These are phyloP conservation scores for Drosophila yakuba DNA, from an alignment of 1,140 invertebrate species.

Conservation along the genomic window DNA sequence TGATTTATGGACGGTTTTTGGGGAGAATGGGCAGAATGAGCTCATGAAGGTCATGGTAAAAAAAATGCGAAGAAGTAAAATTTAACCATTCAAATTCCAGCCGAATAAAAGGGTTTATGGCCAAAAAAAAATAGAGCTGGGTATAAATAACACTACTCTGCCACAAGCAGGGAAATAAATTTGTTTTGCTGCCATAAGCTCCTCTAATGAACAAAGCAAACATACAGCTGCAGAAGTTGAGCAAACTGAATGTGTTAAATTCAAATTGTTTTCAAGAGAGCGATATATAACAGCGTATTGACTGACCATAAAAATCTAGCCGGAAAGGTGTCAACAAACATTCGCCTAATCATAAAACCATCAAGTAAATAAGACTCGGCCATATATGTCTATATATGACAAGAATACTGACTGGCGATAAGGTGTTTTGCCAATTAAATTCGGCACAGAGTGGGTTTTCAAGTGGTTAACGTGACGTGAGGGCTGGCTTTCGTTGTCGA, in stretches of 20 bases:
- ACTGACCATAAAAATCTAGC: slow-evolving; percentile 45
- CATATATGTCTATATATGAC: slow-evolving; percentile 12
- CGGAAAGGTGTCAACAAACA: slow-evolving; percentile 34
- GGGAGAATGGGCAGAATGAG: not conserved
- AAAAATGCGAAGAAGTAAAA: not conserved
- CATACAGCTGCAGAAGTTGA: not conserved
- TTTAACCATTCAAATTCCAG: not conserved
- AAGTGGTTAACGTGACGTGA: slow-evolving; percentile 50
- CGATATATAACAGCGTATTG: slow-evolving; percentile 46
- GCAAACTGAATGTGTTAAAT: slow-evolving; percentile 5
- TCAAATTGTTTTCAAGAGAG: not conserved
- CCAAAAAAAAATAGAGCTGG: no score
- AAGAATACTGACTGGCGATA: slow-evolving; percentile 28
- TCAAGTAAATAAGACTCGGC: slow-evolving; percentile 18
- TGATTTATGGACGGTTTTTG: slow-evolving; percentile 8
- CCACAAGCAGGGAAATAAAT: not conserved
- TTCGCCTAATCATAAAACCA: slow-evolving; percentile 52
- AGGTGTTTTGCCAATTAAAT: slow-evolving; percentile 35
- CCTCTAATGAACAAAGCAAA: slow-evolving; percentile 19
- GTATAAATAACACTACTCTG: no score
- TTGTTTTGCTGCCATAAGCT: not conserved
- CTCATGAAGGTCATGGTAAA: slow-evolving; percentile 24
- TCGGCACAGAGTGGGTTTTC: slow-evolving; percentile 47
- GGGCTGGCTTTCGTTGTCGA: slow-evolving; percentile 38
- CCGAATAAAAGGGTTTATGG: slow-evolving; percentile 1